These are phyloP conservation scores for Hoplodrina ambigua DNA, from an alignment of 2,888 invertebrate genomes.

Conservation along the genomic window DNA sequence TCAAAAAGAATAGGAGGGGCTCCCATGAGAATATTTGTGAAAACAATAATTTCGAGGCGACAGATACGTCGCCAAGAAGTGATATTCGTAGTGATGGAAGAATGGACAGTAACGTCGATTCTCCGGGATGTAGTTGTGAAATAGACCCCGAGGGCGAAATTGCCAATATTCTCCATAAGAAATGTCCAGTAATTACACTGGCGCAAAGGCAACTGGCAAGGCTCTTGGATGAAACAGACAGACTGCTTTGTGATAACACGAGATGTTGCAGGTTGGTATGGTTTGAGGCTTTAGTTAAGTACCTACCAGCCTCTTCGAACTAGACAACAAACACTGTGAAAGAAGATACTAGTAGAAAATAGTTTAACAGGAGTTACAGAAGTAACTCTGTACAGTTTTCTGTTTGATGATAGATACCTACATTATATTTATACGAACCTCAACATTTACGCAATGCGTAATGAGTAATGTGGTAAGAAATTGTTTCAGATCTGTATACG, in stretches of 20 bases:
- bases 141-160: slow-evolving; percentile 79
- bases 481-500: slow-evolving; percentile 80
- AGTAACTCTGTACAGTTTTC: no score
- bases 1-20: slow-evolving; percentile 74
- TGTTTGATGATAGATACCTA: no score
- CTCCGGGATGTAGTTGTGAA: slow-evolving; percentile 76
- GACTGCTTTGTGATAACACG: slow-evolving; percentile 77
- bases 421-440: no score
- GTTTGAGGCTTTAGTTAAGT: slow-evolving; percentile 1
- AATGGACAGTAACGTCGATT: slow-evolving; percentile 54
- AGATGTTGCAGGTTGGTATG: slow-evolving; percentile 77
- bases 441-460: neutral
- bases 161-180: slow-evolving; percentile 83
- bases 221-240: slow-evolving; percentile 82
- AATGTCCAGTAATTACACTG: slow-evolving; percentile 83
- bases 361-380: no score
- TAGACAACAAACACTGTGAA: neutral
- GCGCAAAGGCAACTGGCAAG: slow-evolving; percentile 83
- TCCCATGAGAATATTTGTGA: slow-evolving; percentile 70
- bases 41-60: slow-evolving; percentile 68
- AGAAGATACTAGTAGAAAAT: neutral
- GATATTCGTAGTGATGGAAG: slow-evolving; percentile 62
- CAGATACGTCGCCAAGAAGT: slow-evolving; percentile 72
- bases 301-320: neutral
- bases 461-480: slow-evolving; percentile 1